Conservation (phyloP, 2,888 invertebrate genomes). For the Holacanthella duospinosa region DNA sequence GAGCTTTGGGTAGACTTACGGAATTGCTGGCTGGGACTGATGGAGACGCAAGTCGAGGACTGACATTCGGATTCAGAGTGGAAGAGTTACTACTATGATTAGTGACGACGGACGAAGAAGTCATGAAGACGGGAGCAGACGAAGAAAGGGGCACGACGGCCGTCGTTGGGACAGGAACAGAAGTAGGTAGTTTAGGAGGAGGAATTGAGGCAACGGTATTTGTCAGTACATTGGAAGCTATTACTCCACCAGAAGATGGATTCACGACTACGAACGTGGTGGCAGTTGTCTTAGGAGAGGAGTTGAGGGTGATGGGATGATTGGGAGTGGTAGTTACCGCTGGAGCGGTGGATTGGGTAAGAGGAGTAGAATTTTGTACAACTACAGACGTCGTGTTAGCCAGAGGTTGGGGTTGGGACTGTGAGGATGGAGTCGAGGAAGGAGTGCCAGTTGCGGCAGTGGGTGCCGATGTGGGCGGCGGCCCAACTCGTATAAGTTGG, state of each 20-base stretch:
- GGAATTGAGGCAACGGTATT: background rate
- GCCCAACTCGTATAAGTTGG: constrained; percentile 80
- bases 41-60: constrained; percentile 65
- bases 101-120: constrained; percentile 15
- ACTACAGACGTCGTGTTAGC: constrained; percentile 16
- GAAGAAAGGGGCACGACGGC: constrained; percentile 11
- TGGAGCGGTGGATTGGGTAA: constrained; percentile 12
- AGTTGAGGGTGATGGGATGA: constrained; percentile 18
- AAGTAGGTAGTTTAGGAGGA: constrained; percentile 19
- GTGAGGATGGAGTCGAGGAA: constrained; percentile 27
- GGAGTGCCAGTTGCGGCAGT: constrained; percentile 40
- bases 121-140: constrained; percentile 5
- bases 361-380: constrained; percentile 14
- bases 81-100: constrained; percentile 13
- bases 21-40: constrained; percentile 48
- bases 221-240: background rate
- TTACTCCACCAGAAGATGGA: background rate
- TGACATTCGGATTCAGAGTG: constrained; percentile 7
- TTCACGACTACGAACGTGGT: constrained; percentile 18
- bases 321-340: constrained; percentile 17
- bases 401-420: constrained; percentile 24
- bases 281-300: constrained; percentile 5
- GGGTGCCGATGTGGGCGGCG: constrained; percentile 51
- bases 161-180: constrained; percentile 16
- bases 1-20: constrained; percentile 31